Evolutionary conservation across 2,888 invertebrate species (phyloP), one percentile per base, ranked within the genome.

Genomic region (Brachypterus glaber): DNA sequence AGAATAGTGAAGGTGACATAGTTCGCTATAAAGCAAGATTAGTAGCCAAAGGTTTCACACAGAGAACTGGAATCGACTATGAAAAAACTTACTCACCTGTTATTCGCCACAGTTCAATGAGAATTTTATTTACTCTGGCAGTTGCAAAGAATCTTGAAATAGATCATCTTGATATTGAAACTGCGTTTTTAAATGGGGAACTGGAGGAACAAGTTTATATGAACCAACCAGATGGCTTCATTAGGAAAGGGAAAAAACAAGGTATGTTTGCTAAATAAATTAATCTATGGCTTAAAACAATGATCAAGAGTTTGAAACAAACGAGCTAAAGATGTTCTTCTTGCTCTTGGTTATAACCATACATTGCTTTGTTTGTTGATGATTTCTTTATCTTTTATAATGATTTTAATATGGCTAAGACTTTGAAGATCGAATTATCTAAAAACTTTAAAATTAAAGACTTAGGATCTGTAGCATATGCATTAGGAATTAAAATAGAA

Each of bases 281-380:
- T 41, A 16, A 46, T 55, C 27, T 54, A 54, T 45, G 53, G 53
- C 0, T 32, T 54, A 15, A 53, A 54, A 31, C 51, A 53, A 34
- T 45, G 49, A 3, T 43, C 51, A 8, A 42, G 48, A 33, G 41
- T 45, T 8, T 54, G 52, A 51, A 38, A 47, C 40, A 33, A 47
- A 33, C 41, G 41, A 25, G 46, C 39, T 25, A 8, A 38, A 11
- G 30, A 39, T 33, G 35, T 47, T 9, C 24, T 46, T 2, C 8
- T 37, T 11, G 24, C 39, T 27, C n/a, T 40, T 9, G 31, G 29
- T 30, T 39, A 18, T 26, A 26, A 39, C 25, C 34, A 35, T 26
- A 36, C 24, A n/a, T 44, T 15, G 41, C 41, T 14, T 15, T 44
- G 2, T 41, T 39, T 39, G 41, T 38, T 7, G 41, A 44, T 29